Base-by-base conservation (phyloP, 2,797 vertebrate species). In the Pangasius mekongensis region DNA sequence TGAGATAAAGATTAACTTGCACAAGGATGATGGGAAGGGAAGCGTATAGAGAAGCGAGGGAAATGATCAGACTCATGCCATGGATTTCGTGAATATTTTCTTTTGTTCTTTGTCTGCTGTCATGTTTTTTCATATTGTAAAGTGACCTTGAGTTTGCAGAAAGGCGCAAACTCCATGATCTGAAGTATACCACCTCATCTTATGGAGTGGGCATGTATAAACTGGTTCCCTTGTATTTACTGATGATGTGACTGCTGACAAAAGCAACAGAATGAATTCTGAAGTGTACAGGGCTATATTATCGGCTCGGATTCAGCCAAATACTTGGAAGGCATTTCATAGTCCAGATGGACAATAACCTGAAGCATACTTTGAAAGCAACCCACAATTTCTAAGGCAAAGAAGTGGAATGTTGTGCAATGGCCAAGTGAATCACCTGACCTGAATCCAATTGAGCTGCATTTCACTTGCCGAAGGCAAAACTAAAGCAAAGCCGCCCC, bases 381-480 rank as follows among this genome's bases (percentile, higher is more conserved):
- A 58, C 56, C 54, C 30, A 14, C 60, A 20, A 81, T 18, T 54
- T 54, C 30, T 54, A 54, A 33, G 33, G 52, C 8, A 56, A 56
- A 78, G 52, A 33, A 54, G 76, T 11, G 20, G 33, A 60, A 39
- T 54, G 30, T 82, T 62, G 22, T 27, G 11, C 36, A 27, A 60
- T 60, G 22, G 78, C 78, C 11, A 60, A 60, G 78, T 82, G 33
- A 43, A 62, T 39, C 33, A 83, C 81, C 39, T 43, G 36, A 83
- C 39, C 58, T 27, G 24, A 83, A 62, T 43, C 13, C 58, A 83
- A 62, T 22, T 39, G 10, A 39, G 56, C 56, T 43, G 78, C 33
- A 62, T 39, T 39, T 27, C 2, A 58, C 33, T 39, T 27, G 9
- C 77, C 33, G 30, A 80, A 52, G 30, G 18, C 18, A 36, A 80